Evolutionary conservation across 2,888 invertebrate genomes (phyloP).

Genomic region (Spisula subtruncata): DNA sequence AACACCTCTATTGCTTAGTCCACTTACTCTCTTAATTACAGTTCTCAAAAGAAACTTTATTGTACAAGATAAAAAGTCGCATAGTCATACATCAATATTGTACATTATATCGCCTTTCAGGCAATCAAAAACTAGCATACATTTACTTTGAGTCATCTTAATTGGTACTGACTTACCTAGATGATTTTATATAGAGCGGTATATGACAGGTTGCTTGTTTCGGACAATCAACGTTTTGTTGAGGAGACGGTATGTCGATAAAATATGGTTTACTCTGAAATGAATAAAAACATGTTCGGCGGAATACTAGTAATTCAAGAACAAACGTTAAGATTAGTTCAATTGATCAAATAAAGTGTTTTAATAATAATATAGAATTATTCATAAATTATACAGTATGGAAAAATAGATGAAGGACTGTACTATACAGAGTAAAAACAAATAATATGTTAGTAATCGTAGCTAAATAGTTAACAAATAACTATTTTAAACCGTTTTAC

Average conservation of each 20-base stretch:
- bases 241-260: constrained; percentile 31
- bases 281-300: neutral
- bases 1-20: too few relatives aligned
- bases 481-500: neutral
- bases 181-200: constrained; percentile 20
- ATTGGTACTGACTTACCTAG: constrained; percentile 24
- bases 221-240: neutral
- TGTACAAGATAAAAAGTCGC: too few relatives aligned
- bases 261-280: constrained; percentile 31
- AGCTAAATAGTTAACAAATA: neutral
- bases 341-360: too few relatives aligned
- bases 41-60: too few relatives aligned
- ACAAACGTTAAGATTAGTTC: too few relatives aligned
- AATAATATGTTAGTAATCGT: neutral
- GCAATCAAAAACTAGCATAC: too few relatives aligned
- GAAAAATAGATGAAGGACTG: too few relatives aligned
- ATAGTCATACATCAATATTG: too few relatives aligned
- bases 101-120: too few relatives aligned
- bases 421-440: neutral
- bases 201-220: constrained; percentile 1
- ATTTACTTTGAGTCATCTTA: neutral
- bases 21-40: too few relatives aligned
- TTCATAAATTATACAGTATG: too few relatives aligned
- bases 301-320: neutral
- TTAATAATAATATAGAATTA: too few relatives aligned